Evolutionary conservation across 1,140 invertebrate species (phyloP).

Genomic region (Papilio machaon): DNA sequence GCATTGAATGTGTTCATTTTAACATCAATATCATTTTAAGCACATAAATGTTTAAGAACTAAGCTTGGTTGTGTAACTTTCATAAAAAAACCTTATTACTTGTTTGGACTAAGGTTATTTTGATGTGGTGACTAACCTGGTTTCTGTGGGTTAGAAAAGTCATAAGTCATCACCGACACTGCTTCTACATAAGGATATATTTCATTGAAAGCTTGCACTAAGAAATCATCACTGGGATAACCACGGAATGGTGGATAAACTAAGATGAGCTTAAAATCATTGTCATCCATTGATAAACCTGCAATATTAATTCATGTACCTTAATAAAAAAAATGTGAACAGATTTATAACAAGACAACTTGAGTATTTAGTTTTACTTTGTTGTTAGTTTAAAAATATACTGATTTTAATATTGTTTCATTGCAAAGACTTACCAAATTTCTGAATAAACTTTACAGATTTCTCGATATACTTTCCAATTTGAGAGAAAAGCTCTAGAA

Average conservation of each 20-base stretch:
- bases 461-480: conserved; percentile 86
- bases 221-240: conserved; percentile 88
- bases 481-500: conserved; percentile 95
- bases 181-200: conserved; percentile 90
- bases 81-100: not conserved
- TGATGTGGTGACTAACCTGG: conserved; percentile 83
- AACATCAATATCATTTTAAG: conserved; percentile 33
- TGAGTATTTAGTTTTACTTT: too few species aligned
- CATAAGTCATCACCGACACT: conserved; percentile 98
- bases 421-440: conserved; percentile 80
- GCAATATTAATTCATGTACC: not conserved
- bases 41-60: too few species aligned
- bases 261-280: conserved; percentile 86
- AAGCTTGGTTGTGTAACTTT: too few species aligned
- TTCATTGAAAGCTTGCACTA: conserved; percentile 88
- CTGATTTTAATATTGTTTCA: not conserved
- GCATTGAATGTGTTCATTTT: conserved; percentile 24
- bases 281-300: conserved; percentile 78
- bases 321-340: not conserved
- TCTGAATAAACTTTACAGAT: conserved; percentile 84
- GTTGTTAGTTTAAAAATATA: not conserved
- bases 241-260: conserved; percentile 92
- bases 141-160: conserved; percentile 92
- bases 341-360: not conserved
- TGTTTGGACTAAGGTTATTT: not conserved